Evolutionary conservation across 1,140 invertebrate genomes (phyloP).

Genomic region (Zaprionus lachaisei): DNA sequence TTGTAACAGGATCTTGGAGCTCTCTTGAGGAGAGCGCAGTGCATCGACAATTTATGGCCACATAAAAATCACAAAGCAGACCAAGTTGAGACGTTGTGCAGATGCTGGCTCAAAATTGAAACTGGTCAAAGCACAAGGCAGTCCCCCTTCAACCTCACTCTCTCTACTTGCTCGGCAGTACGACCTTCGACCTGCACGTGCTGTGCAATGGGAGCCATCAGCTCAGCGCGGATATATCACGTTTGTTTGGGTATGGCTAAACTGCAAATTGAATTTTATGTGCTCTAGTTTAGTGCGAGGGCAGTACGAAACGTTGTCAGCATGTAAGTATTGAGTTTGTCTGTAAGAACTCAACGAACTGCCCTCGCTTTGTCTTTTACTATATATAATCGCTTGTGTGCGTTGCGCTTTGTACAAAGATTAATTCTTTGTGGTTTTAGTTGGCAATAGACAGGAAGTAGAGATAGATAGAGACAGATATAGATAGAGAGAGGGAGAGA

Average conservation of each 20-base stretch:
- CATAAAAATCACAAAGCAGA: constrained; percentile 70
- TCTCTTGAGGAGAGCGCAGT: not conserved
- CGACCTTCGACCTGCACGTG: constrained; percentile 52
- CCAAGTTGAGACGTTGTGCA: constrained; percentile 33
- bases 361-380: constrained; percentile 17
- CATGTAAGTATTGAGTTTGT: not conserved
- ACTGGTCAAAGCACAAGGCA: constrained; percentile 24
- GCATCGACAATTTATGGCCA: constrained; percentile 67
- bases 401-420: constrained; percentile 15
- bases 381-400: constrained; percentile 19
- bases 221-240: constrained; percentile 60
- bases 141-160: not conserved
- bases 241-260: constrained; percentile 70
- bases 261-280: constrained; percentile 72
- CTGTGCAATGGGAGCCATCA: constrained; percentile 31
- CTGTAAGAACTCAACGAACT: not conserved
- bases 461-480: not conserved
- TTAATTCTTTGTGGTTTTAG: constrained; percentile 41
- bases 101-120: constrained; percentile 36
- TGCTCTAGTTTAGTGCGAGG: constrained; percentile 26
- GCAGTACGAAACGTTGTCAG: constrained; percentile 8
- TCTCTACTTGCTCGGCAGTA: not conserved
- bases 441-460: constrained; percentile 1
- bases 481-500: not conserved
- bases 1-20: constrained; percentile 14